phyloP scores from a whole-genome alignment of 1,140 invertebrate species.

The Philotrypesis tridentata region DNA sequence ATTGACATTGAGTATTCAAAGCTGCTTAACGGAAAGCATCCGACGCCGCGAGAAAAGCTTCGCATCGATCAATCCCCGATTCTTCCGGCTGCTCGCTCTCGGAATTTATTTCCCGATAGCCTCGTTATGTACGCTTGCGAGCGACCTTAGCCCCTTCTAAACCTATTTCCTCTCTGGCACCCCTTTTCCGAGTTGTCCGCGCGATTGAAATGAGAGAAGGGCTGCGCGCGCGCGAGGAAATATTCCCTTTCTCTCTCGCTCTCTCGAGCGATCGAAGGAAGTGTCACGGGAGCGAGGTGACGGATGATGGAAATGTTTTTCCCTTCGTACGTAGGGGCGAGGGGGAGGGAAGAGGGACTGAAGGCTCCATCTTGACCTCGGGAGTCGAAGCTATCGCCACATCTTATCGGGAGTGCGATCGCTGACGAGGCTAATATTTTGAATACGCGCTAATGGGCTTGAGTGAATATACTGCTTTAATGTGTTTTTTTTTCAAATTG shows the following conservation, averaged over 20 bases:
- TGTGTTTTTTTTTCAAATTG: background rate
- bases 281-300: background rate
- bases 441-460: too few relatives aligned
- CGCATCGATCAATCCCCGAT: constrained; percentile 42
- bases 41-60: constrained; percentile 17
- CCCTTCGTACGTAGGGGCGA: background rate
- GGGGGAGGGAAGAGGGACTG: background rate
- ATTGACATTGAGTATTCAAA: background rate
- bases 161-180: constrained; percentile 29
- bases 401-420: background rate
- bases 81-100: constrained; percentile 9
- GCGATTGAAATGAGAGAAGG: constrained; percentile 5
- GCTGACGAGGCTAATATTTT: background rate
- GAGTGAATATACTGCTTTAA: too few relatives aligned
- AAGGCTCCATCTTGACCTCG: background rate
- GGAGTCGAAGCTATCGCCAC: too few relatives aligned
- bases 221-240: background rate
- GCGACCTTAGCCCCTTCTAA: constrained; percentile 43
- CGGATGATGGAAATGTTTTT: background rate
- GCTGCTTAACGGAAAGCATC: background rate
- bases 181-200: background rate
- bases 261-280: background rate
- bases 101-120: constrained; percentile 48
- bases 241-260: background rate
- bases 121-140: constrained; percentile 35